Conservation (phyloP, 2,797 vertebrate species). For the Tragelaphus oryx region DNA sequence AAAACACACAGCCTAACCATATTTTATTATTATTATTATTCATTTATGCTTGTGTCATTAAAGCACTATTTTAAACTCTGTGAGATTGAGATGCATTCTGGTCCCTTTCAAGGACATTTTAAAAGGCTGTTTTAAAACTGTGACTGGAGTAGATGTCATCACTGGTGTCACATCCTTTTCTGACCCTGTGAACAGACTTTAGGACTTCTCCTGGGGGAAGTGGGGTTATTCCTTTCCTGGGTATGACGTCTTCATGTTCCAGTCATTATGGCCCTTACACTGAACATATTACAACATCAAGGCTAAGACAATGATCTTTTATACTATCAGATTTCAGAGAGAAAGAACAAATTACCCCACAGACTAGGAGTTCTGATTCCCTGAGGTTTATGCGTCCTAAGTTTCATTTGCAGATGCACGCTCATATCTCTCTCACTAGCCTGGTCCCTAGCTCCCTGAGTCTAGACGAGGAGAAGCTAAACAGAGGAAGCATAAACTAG, state of each 20-base stretch:
- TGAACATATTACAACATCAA: too few species aligned
- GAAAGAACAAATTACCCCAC: not conserved
- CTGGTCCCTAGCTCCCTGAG: not conserved
- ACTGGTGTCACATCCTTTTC: not conserved
- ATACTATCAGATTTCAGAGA: not conserved
- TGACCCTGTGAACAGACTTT: not conserved
- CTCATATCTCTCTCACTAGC: not conserved
- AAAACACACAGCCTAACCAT: not conserved
- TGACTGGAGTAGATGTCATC: not conserved
- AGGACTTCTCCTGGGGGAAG: not conserved
- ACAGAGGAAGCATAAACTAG: not conserved
- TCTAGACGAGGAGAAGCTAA: not conserved
- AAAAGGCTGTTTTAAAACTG: not conserved
- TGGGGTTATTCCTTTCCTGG: not conserved
- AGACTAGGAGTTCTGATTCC: not conserved
- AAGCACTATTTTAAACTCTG: not conserved
- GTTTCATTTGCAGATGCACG: not conserved
- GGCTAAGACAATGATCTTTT: not conserved
- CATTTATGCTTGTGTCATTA: slow-evolving; percentile 3
- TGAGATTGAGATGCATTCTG: not conserved
- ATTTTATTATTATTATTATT: not conserved
- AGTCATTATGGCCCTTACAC: not conserved
- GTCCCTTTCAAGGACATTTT: slow-evolving; percentile 12
- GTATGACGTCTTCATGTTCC: not conserved
- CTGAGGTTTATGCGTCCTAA: not conserved